Base-by-base conservation (phyloP, 2,888 invertebrate genomes). In the Ochropacha duplaris region DNA sequence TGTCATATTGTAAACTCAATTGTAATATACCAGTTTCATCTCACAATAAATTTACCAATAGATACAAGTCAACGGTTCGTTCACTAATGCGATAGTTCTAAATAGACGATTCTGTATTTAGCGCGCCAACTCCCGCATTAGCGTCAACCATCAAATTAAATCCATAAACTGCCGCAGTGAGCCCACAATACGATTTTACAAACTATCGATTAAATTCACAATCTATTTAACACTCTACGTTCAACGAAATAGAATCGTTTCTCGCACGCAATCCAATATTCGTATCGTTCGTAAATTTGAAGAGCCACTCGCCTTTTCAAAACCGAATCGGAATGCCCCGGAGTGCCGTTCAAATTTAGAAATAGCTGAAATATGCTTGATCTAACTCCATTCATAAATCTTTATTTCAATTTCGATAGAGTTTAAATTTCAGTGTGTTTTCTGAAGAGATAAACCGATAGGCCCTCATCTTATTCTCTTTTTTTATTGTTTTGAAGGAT, bases 231-330 rank as follows among this genome's bases (percentile, higher is more conserved):
- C 59, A 60, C 71, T 65, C 74, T 76, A 68, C 54, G 58, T 55
- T 49, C 24, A 55, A 57, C 57, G 62, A 56, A 59, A 68, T 74
- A 71, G 65, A 76, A 75, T 74, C 69, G 71, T 79, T 76, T 75
- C 71, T 76, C 57, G 66, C 60, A 52, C 66, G 67, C 62, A 61
- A 66, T 69, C 34, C 60, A 59, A 60, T 64, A 68, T 69, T 71
- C 73, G 74, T 60, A 68, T 65, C 74, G 67, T 66, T 72, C 76
- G 78, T 81, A 84, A 85, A 85, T 84, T 86, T 81, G 72, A 83
- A 87, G 79, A 80, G 81, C 74, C 83, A 80, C 82, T 85, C 74
- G 83, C 76, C 79, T 83, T 84, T 84, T 84, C 76, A 81, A 84
- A 84, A 83, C 80, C 76, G 79, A 81, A 81, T 81, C 79, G 81